Evolutionary conservation across 2,888 invertebrate species (phyloP).

Genomic region (Zygogramma bicolorata): DNA sequence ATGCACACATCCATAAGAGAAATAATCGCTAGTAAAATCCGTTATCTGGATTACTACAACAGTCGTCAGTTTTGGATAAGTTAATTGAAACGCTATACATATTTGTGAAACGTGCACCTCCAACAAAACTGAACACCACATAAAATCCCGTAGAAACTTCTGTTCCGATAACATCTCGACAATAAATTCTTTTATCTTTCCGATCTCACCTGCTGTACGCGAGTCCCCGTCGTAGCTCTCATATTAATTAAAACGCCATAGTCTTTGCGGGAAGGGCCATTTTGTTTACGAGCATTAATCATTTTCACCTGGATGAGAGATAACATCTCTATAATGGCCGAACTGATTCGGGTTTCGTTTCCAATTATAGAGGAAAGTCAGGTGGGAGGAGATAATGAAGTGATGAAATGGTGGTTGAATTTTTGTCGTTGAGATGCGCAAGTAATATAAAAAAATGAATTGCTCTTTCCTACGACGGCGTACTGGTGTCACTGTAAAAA

Average conservation of each 20-base stretch:
- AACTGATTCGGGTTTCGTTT: slow-evolving; percentile 9
- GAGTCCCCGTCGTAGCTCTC: slow-evolving; percentile 8
- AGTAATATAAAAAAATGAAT: too few relatives aligned
- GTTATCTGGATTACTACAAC: too few relatives aligned
- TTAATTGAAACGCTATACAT: too few relatives aligned
- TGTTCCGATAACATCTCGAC: background rate
- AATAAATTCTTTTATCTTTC: slow-evolving; percentile 3
- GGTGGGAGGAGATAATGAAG: background rate
- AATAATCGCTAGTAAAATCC: too few relatives aligned
- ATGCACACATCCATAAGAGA: too few relatives aligned
- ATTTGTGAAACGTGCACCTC: too few relatives aligned
- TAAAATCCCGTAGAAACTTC: background rate
- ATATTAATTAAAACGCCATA: slow-evolving; percentile 21
- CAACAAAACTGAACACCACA: slow-evolving; percentile 3
- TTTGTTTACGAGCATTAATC: slow-evolving; percentile 18
- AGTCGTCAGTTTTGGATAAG: too few relatives aligned
- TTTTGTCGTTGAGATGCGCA: too few relatives aligned
- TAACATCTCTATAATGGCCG: slow-evolving; percentile 14
- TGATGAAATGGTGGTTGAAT: too few relatives aligned
- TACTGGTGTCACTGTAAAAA: too few relatives aligned
- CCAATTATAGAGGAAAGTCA: background rate
- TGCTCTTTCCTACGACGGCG: too few relatives aligned
- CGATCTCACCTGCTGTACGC: background rate
- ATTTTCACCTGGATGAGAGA: slow-evolving; percentile 14
- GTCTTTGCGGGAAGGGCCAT: slow-evolving; percentile 12